Base-by-base conservation (phyloP, 2,888 invertebrate genomes). In the Schrankia costaestrigalis region DNA sequence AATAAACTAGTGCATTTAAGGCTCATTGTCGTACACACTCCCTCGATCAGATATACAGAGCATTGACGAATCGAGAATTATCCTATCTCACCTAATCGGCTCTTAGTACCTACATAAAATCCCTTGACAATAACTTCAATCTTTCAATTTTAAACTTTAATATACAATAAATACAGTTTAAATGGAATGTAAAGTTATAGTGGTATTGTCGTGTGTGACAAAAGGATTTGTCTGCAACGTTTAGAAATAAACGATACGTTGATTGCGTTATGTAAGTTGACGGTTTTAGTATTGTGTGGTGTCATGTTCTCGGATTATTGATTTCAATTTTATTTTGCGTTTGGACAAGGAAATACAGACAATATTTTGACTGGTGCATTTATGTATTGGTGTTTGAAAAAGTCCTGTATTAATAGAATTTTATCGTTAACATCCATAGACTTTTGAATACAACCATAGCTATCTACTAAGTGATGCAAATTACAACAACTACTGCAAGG, bases 61-160 rank as follows among this genome's bases (percentile, higher is more conserved):
- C 68, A 78, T 82, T 82, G 81, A 82, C 71, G 72, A 65, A 77
- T 75, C 72, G 64, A 66, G 74, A 72, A 76, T 81, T 84, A 82
- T 83, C 81, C 76, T 70, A 69, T 76, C 72, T 63, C 64, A 63
- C 73, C 73, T 82, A 83, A 85, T 85, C 85, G 83, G 83, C 83
- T 84, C 82, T 77, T 53, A 63, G 64, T 45, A 48, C 53, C 53
- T 49, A 54, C 43, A 58, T 53, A 62, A 62, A 43, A 45, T 54
- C 43, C 26, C 23, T 21, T 24, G 25, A 32, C 41, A 17, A 5
- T n/a, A n/a, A n/a, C n/a, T n/a, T 5, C 3, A 3, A 5, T 3
- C 22, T 37, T 17, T 3, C 21, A 1, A 66, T 34, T 45, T 42
- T 56, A 25, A 55, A 51, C 56, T 50, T 41, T 76, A 63, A 17